Percentiles rank a stretch among this genome's conserved stretches.
These are phyloP conservation scores for Phorcus lineatus DNA, from an alignment of 2,888 invertebrate genomes.

Conservation along the genomic window DNA sequence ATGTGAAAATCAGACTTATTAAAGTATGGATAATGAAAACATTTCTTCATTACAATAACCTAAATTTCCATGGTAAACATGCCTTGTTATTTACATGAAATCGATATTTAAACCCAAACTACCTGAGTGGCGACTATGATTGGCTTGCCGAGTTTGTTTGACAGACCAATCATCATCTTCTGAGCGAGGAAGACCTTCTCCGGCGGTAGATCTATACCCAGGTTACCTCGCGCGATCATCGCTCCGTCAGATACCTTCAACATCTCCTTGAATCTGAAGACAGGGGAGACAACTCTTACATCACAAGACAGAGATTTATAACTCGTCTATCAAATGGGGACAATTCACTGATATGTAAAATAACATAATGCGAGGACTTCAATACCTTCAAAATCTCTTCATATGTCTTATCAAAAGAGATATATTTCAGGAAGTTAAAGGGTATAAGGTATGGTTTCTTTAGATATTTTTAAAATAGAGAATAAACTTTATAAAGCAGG, in stretches of 20 bases:
- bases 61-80: neutral
- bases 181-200: slow-evolving; percentile 92
- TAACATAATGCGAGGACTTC: too few species aligned
- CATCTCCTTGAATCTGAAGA: slow-evolving; percentile 86
- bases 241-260: slow-evolving; percentile 95
- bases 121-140: slow-evolving; percentile 93
- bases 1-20: too few species aligned
- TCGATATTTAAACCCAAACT: slow-evolving; percentile 6
- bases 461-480: too few species aligned
- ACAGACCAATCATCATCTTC: slow-evolving; percentile 96
- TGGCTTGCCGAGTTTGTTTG: slow-evolving; percentile 94
- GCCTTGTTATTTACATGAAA: neutral
- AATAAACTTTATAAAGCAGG: too few species aligned
- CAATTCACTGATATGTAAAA: too few species aligned
- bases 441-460: too few species aligned
- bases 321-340: too few species aligned
- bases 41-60: too few species aligned
- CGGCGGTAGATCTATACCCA: slow-evolving; percentile 97
- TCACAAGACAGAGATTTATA: neutral
- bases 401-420: too few species aligned
- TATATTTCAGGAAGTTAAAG: too few species aligned
- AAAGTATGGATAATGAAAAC: too few species aligned
- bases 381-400: too few species aligned
- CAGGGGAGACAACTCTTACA: neutral
- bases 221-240: slow-evolving; percentile 97